Percentiles rank a stretch among this genome's conserved stretches.
Evolutionary conservation across 2,888 invertebrate species (phyloP).

Genomic region (Cryptus viduatorius): DNA sequence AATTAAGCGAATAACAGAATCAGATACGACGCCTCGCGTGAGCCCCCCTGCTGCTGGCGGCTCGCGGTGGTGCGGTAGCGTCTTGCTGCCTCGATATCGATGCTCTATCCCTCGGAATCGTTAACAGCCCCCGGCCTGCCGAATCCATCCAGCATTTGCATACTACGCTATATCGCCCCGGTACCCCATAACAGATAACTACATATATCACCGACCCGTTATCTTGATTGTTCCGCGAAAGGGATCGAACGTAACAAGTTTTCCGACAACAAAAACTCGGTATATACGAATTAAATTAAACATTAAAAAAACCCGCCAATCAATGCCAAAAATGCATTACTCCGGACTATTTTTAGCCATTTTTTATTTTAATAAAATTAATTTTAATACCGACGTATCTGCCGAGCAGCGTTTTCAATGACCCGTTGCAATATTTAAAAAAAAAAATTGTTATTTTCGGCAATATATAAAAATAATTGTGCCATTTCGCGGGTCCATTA

Average conservation of each 20-base stretch:
- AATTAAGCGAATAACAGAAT: slow-evolving; percentile 84
- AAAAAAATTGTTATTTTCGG: too few relatives aligned
- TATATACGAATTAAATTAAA: too few relatives aligned
- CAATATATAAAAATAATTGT: too few relatives aligned
- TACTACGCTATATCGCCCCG: slow-evolving; percentile 56
- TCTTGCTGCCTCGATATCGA: slow-evolving; percentile 61
- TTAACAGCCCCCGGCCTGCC: slow-evolving; percentile 58
- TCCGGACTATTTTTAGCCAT: too few relatives aligned
- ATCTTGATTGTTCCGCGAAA: slow-evolving; percentile 49
- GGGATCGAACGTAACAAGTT: slow-evolving; percentile 22
- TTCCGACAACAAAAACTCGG: neutral
- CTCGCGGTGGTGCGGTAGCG: slow-evolving; percentile 58
- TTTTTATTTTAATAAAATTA: too few relatives aligned
- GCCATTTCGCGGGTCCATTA: too few relatives aligned
- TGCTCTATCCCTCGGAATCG: slow-evolving; percentile 59
- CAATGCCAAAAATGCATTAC: too few relatives aligned
- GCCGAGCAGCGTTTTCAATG: too few relatives aligned
- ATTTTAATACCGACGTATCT: too few relatives aligned
- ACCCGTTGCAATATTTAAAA: too few relatives aligned
- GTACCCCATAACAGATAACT: slow-evolving; percentile 21
- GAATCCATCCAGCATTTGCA: slow-evolving; percentile 62
- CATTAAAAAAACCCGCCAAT: too few relatives aligned
- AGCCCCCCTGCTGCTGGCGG: slow-evolving; percentile 73
- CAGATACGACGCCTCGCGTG: slow-evolving; percentile 82
- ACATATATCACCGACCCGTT: neutral